Base-by-base conservation (phyloP, 2,888 invertebrate genomes). In the Temnothorax unifasciatus region DNA sequence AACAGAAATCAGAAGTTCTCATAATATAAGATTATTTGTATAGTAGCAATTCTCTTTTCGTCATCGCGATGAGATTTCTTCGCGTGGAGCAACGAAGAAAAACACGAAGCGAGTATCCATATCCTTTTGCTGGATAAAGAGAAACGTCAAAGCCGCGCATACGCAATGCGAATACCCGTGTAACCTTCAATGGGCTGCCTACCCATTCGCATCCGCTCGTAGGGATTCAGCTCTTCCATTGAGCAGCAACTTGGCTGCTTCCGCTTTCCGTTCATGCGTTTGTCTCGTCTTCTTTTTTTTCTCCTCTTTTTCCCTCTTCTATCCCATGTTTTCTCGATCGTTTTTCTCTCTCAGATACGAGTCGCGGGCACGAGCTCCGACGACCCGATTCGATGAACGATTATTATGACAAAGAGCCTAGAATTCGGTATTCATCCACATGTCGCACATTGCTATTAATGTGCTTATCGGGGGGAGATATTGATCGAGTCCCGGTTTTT, bases 201-300 rank as follows among this genome's bases (percentile, higher is more conserved):
- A 90, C 87, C 92, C 94, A 93, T 94, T 93, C 93, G 93, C 91
- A 92, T 92, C 91, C 92, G 90, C 88, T 90, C 41, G 86, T 90
- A 89, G 86, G 92, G 90, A 89, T 89, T 90, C 88, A 87, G 90
- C 92, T 91, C 91, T 93, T 93, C 92, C 94, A 94, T 94, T 94
- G 93, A 94, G 92, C 68, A 57, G 92, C 54, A 68, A 88, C 89
- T 89, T 85, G 88, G 89, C 88, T 90, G 90, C 92, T 92, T 92
- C 92, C 92, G 90, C 90, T 92, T 92, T 91, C 90, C 93, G 93
- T 93, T 93, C 93, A 93, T 92, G 86, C 89, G 74, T 87, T 82
- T 90, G 86, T 88, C 87, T 88, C 86, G 85, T 85, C 74, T 82
- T 50, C 82, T 73, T 54, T 82, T 85, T 75, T 25, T 9, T n/a